Evolutionary conservation across 30 jellyfish, hydroid and myxozoan species (phyloP).

Genomic region (Pelagia noctiluca): DNA sequence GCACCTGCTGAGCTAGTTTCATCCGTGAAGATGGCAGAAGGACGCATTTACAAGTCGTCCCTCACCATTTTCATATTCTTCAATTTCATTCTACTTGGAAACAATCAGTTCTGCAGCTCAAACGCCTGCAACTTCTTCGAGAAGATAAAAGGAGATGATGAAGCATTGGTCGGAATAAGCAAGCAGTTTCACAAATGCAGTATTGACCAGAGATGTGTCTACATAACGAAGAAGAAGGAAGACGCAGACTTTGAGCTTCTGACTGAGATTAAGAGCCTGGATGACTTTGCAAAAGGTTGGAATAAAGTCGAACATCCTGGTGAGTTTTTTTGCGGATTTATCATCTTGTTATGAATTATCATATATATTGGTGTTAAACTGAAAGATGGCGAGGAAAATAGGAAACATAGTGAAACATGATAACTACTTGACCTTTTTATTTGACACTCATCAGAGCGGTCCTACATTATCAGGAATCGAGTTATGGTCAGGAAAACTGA

Average conservation of each 20-base stretch:
- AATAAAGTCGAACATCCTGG: conserved; percentile 4
- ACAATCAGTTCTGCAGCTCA: neutral
- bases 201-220: neutral
- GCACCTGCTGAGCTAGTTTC: too few species aligned
- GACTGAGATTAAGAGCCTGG: neutral
- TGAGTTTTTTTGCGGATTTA: neutral
- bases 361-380: neutral
- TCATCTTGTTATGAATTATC: neutral
- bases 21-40: neutral
- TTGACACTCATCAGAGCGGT: neutral
- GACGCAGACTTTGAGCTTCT: neutral
- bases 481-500: too few species aligned
- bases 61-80: neutral
- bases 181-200: neutral
- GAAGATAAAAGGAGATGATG: neutral
- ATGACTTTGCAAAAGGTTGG: neutral
- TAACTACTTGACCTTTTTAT: neutral
- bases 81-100: neutral
- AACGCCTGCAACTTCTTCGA: neutral
- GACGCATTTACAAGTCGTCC: neutral
- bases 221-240: neutral
- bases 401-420: too few species aligned
- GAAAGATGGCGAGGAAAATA: neutral
- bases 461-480: too few species aligned
- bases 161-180: neutral